Percentiles rank a stretch among this genome's conserved stretches.
phyloP scores from a whole-genome alignment of 1,140 invertebrate genomes.

The Plectus sambesii region DNA sequence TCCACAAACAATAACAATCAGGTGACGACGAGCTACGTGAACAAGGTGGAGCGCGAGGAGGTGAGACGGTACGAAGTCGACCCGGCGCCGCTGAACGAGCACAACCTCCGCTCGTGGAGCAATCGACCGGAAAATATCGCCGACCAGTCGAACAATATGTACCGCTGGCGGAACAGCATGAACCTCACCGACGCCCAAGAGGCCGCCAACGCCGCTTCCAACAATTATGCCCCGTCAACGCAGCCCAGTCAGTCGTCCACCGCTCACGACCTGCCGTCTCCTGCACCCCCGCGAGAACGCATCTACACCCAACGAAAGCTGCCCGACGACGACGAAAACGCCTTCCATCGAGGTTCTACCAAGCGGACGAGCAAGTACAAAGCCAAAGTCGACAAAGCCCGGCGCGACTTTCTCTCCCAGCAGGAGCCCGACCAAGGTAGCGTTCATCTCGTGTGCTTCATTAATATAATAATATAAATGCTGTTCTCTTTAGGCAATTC shows the following conservation, averaged over 20 bases:
- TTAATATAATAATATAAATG: neutral
- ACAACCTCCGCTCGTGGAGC: neutral
- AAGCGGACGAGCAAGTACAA: conserved; percentile 32
- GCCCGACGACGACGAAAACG: conserved; percentile 22
- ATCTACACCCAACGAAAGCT: conserved; percentile 30
- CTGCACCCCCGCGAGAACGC: conserved; percentile 27
- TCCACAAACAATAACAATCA: conserved; percentile 39
- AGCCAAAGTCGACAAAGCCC: conserved; percentile 37
- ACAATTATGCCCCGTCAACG: no score
- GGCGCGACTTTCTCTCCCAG: conserved; percentile 27
- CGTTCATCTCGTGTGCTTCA: conserved; percentile 12
- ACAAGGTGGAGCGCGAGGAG: conserved; percentile 29
- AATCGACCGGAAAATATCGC: neutral
- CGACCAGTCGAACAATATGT: neutral
- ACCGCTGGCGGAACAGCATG: neutral
- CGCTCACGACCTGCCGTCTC: conserved; percentile 6
- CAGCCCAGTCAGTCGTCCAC: no score
- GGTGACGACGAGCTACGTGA: conserved; percentile 28
- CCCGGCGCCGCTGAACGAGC: conserved; percentile 2
- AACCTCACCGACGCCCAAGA: conserved; percentile 14
- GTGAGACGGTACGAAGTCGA: conserved; percentile 22
- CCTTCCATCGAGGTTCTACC: conserved; percentile 27
- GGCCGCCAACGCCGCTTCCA: no score
- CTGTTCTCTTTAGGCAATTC: neutral
- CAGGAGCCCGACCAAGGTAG: conserved; percentile 13